Percentiles rank a stretch among this genome's conserved stretches.
These are phyloP conservation scores for Anolis sagrei DNA, from an alignment of 2,113 vertebrate species.

Conservation along the genomic window DNA sequence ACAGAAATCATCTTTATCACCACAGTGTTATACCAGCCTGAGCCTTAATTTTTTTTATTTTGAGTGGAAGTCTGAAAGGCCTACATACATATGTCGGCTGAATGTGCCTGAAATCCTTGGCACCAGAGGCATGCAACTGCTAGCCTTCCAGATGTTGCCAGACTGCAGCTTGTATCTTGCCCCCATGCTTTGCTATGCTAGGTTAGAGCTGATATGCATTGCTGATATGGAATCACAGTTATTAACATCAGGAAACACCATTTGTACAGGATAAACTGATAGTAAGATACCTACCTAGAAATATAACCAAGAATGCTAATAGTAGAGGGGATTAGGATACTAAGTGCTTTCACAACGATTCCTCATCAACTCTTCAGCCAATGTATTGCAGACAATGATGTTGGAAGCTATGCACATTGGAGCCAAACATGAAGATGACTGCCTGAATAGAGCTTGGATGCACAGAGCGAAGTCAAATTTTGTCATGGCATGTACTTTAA, in stretches of 20 bases:
- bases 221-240: too few relatives aligned
- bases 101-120: neutral
- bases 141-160: neutral
- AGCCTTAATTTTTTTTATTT: neutral
- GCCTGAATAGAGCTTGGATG: neutral
- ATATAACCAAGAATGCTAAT: too few relatives aligned
- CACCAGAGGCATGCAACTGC: neutral
- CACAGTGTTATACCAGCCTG: neutral
- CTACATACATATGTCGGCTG: neutral
- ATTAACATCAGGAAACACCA: too few relatives aligned
- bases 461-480: too few relatives aligned
- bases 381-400: neutral
- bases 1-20: too few relatives aligned
- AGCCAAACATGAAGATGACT: neutral
- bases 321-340: too few relatives aligned
- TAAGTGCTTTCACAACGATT: neutral
- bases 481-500: too few relatives aligned
- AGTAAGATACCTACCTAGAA: too few relatives aligned
- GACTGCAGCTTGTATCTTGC: neutral
- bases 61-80: neutral
- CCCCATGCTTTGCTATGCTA: neutral
- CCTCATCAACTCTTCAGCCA: neutral
- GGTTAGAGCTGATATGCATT: too few relatives aligned
- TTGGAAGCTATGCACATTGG: neutral
- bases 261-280: too few relatives aligned